Conservation (phyloP, 1,140 invertebrate species). For the Semibalanus balanoides region DNA sequence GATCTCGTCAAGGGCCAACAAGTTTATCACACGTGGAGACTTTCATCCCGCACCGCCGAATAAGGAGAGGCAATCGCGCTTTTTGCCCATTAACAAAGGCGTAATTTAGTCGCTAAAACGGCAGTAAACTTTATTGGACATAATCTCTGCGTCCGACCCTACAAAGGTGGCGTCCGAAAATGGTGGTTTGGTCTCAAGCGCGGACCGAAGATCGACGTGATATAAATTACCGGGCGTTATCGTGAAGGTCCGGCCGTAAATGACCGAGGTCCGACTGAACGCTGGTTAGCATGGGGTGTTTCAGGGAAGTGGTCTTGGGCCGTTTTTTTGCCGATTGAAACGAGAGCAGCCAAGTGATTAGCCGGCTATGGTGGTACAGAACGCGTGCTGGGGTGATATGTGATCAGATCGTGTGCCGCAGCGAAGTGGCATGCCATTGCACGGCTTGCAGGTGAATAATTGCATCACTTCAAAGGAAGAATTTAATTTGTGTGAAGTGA, state of each 20-base stretch:
- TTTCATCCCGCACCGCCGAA: background rate
- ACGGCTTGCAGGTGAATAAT: too few species aligned
- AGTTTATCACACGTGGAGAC: background rate
- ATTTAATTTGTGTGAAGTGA: too few species aligned
- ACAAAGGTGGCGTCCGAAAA: background rate
- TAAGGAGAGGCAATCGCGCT: background rate
- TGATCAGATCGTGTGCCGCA: too few species aligned
- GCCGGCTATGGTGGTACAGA: too few species aligned
- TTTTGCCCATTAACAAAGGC: conserved; percentile 2
- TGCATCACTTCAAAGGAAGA: too few species aligned
- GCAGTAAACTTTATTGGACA: background rate
- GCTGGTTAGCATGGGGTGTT: background rate
- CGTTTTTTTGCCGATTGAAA: background rate
- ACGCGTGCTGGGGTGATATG: too few species aligned
- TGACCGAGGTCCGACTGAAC: background rate
- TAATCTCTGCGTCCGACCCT: background rate
- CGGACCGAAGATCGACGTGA: background rate
- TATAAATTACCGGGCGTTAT: background rate
- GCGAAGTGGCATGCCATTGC: too few species aligned
- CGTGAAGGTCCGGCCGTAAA: background rate
- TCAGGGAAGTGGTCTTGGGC: background rate
- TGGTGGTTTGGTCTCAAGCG: background rate
- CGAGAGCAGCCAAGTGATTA: background rate
- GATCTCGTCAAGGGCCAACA: background rate
- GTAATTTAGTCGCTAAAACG: conserved; percentile 2